These are phyloP conservation scores for Frankliniella fusca DNA, from an alignment of 2,888 invertebrate genomes.

Conservation along the genomic window DNA sequence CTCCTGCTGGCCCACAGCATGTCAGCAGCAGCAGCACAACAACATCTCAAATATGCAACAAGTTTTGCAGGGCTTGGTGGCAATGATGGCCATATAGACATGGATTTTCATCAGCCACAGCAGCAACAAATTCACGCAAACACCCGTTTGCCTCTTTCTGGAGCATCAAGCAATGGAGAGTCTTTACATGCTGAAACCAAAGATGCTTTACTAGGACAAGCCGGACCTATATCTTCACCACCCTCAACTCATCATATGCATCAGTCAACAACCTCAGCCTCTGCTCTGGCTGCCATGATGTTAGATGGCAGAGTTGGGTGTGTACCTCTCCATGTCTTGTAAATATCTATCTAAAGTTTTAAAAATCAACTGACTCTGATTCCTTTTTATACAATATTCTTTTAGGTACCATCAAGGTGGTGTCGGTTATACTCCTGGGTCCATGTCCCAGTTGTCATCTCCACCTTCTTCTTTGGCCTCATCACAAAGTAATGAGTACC, in stretches of 20 bases:
- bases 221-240: not conserved
- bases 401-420: constrained; percentile 28
- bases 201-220: constrained; percentile 14
- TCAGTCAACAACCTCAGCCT: constrained; percentile 45
- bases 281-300: constrained; percentile 49
- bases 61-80: constrained; percentile 7
- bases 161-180: not conserved
- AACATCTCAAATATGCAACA: constrained; percentile 8
- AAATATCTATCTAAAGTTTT: not conserved
- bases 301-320: constrained; percentile 43
- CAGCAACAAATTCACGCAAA: constrained; percentile 24
- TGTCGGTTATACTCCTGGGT: constrained; percentile 16
- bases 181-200: constrained; percentile 29
- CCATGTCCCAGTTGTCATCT: constrained; percentile 8
- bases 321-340: not conserved
- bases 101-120: constrained; percentile 30
- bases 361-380: not conserved
- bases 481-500: constrained; percentile 30
- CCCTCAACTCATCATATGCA: constrained; percentile 38
- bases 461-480: not conserved
- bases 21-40: not conserved
- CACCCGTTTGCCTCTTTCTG: not conserved
- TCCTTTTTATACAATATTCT: not conserved
- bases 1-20: not conserved
- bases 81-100: not conserved